Percentiles rank a stretch among this genome's conserved stretches.
These are phyloP conservation scores for Hipposideros armiger DNA, from an alignment of 2,113 vertebrate genomes.

Conservation along the genomic window DNA sequence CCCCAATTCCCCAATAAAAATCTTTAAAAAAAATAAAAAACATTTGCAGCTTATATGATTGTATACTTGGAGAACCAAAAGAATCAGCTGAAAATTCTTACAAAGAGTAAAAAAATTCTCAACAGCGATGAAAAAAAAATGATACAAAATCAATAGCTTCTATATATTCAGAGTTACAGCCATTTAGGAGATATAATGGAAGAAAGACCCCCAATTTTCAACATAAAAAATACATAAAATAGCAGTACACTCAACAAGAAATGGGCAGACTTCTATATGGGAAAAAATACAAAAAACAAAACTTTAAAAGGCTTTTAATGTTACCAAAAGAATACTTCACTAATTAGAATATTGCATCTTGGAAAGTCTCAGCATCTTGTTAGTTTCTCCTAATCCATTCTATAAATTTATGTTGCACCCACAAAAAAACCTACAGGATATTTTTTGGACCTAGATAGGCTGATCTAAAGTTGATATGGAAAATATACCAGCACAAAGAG, in stretches of 20 bases:
- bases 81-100: background rate
- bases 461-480: slow-evolving; percentile 42
- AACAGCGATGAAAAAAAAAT: background rate
- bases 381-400: slow-evolving; percentile 11
- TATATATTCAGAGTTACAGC: background rate
- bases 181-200: background rate
- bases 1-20: too few relatives aligned
- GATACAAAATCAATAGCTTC: background rate
- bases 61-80: background rate
- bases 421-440: background rate
- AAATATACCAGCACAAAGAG: slow-evolving; percentile 19
- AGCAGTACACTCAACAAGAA: background rate
- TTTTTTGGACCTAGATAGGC: slow-evolving; percentile 11
- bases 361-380: background rate
- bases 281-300: background rate
- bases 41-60: background rate
- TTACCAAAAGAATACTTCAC: background rate
- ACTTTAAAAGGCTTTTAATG: background rate
- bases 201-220: background rate
- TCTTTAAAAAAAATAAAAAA: background rate
- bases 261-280: background rate
- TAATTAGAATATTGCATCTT: background rate
- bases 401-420: background rate
- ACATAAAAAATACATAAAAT: background rate
- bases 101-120: background rate